Conservation (phyloP, 2,113 vertebrate genomes). For the Cercocebus atys region DNA sequence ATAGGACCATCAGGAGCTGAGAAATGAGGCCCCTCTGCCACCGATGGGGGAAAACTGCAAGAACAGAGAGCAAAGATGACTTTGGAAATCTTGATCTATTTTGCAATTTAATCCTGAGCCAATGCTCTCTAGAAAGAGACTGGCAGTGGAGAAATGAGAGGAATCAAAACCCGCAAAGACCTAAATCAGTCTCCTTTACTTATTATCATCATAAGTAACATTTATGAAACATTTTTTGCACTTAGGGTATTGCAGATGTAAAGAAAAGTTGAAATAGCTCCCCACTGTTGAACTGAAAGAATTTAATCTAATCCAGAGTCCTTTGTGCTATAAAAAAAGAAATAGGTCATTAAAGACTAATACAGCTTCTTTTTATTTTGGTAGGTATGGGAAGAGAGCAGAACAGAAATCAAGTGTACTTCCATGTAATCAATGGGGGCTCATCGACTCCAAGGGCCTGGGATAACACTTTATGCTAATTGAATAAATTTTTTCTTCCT, state of each 20-base stretch:
- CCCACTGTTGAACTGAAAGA: neutral
- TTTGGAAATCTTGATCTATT: neutral
- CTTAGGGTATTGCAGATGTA: neutral
- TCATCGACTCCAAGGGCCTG: neutral
- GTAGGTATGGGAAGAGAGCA: neutral
- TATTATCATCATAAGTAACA: neutral
- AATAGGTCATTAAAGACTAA: neutral
- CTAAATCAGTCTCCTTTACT: neutral
- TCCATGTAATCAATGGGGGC: neutral
- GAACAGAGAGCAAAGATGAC: neutral
- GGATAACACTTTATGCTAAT: neutral
- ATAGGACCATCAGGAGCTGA: neutral
- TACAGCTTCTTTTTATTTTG: neutral
- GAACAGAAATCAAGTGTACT: neutral
- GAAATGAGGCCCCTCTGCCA: neutral
- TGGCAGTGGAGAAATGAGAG: neutral
- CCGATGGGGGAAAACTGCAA: neutral
- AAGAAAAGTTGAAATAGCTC: conserved; percentile 21
- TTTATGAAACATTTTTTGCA: neutral
- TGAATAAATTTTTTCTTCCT: neutral
- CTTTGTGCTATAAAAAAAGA: neutral
- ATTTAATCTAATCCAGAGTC: neutral
- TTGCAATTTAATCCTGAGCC: neutral
- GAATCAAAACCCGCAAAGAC: neutral
- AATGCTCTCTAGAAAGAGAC: neutral